These are phyloP conservation scores for Phyllostomus discolor DNA, from an alignment of 2,113 vertebrate genomes.

Conservation along the genomic window DNA sequence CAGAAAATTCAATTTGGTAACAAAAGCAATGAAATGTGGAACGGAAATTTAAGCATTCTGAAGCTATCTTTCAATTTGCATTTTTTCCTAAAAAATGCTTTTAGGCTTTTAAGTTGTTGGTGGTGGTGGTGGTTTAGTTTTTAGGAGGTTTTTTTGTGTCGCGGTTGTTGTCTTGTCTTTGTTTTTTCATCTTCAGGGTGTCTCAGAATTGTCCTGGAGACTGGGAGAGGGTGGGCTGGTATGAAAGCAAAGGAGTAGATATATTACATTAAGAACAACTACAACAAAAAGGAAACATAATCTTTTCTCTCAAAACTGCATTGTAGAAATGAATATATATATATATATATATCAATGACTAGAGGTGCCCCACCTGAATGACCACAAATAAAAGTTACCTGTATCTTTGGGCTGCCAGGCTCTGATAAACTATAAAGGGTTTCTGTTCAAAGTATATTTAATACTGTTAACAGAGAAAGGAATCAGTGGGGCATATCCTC, in stretches of 20 bases:
- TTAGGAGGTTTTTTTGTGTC: not conserved
- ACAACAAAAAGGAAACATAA: slow-evolving; percentile 6
- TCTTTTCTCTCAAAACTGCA: slow-evolving; percentile 27
- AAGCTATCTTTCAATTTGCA: not conserved
- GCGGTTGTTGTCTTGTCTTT: not conserved
- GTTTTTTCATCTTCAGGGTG: not conserved
- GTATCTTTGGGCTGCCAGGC: slow-evolving; percentile 40
- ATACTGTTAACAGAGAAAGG: slow-evolving; percentile 50
- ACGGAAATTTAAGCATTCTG: slow-evolving; percentile 32
- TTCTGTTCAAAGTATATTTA: slow-evolving; percentile 64
- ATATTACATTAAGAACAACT: slow-evolving; percentile 22
- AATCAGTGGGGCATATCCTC: slow-evolving; percentile 52
- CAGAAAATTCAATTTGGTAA: not conserved
- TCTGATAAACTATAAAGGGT: slow-evolving; percentile 56
- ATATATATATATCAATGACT: slow-evolving; percentile 9
- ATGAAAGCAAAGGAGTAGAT: not conserved
- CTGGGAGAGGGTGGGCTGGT: not conserved
- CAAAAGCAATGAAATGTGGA: not conserved
- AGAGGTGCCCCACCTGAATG: slow-evolving; percentile 38
- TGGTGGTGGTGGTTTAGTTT: not conserved
- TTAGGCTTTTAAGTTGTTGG: not conserved
- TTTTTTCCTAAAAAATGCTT: not conserved
- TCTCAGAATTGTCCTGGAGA: not conserved
- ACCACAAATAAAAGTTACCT: slow-evolving; percentile 64
- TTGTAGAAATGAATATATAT: not conserved